Percentiles rank a stretch among this genome's conserved stretches.
These are phyloP conservation scores for Nyctalus aviator DNA, from an alignment of 2,797 vertebrate species.

Conservation along the genomic window DNA sequence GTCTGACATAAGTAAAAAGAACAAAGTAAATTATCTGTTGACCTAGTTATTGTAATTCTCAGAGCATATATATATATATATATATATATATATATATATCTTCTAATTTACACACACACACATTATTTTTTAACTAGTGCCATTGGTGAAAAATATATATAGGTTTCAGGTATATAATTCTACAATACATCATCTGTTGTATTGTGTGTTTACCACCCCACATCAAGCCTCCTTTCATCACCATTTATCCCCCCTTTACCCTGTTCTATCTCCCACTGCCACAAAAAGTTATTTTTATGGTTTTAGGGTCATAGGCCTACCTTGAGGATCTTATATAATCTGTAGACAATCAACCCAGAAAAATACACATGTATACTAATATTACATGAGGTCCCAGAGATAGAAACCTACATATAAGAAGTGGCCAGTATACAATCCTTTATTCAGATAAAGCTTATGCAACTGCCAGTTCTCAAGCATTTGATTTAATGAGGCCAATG, in stretches of 20 bases:
- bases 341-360: neutral
- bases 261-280: neutral
- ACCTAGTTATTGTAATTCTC: neutral
- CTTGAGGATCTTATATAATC: neutral
- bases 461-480: neutral
- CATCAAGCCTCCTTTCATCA: neutral
- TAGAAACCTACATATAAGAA: neutral
- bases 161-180: neutral
- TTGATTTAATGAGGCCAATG: neutral
- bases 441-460: neutral
- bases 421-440: neutral
- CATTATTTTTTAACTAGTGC: neutral
- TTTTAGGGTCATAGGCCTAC: constrained; percentile 16
- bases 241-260: neutral
- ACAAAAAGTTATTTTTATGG: neutral
- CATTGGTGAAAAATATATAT: neutral
- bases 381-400: neutral
- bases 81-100: neutral
- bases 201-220: neutral
- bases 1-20: constrained; percentile 20
- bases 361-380: neutral
- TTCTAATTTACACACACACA: neutral
- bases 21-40: constrained; percentile 45
- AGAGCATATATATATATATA: neutral
- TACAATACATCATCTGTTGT: neutral